Evolutionary conservation across 2,888 invertebrate genomes (phyloP).

Genomic region (Isoperla grammatica): DNA sequence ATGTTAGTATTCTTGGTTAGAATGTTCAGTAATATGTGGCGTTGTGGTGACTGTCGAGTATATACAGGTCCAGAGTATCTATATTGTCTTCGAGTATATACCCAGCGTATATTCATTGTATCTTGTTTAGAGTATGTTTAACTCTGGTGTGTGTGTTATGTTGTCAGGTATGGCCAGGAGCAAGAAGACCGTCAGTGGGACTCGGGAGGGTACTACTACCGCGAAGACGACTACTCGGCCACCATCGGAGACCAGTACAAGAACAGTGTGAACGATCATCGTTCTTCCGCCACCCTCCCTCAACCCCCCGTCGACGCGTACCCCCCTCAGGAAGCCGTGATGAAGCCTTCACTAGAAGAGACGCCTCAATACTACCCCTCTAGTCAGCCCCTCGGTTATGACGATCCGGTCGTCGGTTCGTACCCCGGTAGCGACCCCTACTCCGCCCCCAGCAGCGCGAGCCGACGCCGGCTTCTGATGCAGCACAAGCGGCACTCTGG

Average conservation of each 20-base stretch:
- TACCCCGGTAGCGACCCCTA: slow-evolving; percentile 39
- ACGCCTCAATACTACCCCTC: slow-evolving; percentile 35
- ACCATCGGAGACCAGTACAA: slow-evolving; percentile 51
- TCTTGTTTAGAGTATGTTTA: too few species aligned
- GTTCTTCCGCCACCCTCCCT: slow-evolving; percentile 18
- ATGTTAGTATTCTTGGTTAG: too few species aligned
- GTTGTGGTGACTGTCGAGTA: too few species aligned
- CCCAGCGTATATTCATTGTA: too few species aligned
- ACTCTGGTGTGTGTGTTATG: neutral
- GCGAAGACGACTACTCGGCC: slow-evolving; percentile 18
- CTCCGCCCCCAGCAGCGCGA: slow-evolving; percentile 36
- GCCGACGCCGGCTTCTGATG: slow-evolving; percentile 40
- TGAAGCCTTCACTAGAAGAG: slow-evolving; percentile 6
- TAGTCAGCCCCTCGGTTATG: slow-evolving; percentile 38
- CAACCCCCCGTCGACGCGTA: slow-evolving; percentile 16
- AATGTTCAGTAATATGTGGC: too few species aligned
- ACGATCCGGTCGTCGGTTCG: slow-evolving; percentile 34
- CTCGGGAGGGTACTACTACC: slow-evolving; percentile 53
- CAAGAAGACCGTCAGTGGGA: slow-evolving; percentile 71
- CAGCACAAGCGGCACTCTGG: slow-evolving; percentile 39
- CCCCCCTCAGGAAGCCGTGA: slow-evolving; percentile 49
- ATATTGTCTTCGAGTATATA: too few species aligned
- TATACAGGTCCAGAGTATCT: too few species aligned
- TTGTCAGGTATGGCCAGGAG: slow-evolving; percentile 50
- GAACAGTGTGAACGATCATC: slow-evolving; percentile 47